A percentile compares a stretch with the other conserved stretches of the same genome.
Evolutionary conservation across 2,888 invertebrate genomes (phyloP).

Genomic region (Nasonovia ribisnigri): DNA sequence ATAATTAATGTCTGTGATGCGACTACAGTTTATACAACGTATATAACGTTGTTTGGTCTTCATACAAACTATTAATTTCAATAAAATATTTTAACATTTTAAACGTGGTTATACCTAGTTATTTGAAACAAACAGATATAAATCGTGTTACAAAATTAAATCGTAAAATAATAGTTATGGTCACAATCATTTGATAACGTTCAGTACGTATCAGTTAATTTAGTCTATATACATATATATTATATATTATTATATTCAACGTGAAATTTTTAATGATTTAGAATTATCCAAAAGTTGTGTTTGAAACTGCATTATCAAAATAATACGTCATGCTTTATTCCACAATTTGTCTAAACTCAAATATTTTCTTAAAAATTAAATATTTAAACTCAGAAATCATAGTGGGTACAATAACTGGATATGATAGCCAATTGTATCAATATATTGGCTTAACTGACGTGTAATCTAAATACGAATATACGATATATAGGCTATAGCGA

Average conservation of each 20-base stretch:
- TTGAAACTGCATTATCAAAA: neutral
- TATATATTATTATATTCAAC: neutral
- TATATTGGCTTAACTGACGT: no score
- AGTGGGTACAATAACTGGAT: no score
- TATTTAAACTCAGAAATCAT: no score
- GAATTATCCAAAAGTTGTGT: neutral
- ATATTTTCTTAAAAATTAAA: no score
- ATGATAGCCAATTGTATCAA: no score
- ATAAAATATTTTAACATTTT: neutral
- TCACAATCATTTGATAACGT: neutral
- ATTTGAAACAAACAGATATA: neutral
- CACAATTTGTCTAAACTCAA: no score
- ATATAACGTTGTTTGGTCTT: neutral
- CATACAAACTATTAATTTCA: neutral
- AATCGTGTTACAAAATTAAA: neutral
- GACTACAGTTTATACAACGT: neutral
- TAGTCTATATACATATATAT: neutral
- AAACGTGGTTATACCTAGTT: neutral
- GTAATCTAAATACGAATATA: no score
- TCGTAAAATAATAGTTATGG: neutral
- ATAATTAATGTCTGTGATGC: neutral
- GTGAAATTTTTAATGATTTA: neutral
- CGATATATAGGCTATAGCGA: no score
- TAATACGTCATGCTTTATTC: neutral
- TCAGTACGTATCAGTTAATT: neutral